Evolutionary conservation across 1,140 invertebrate species (phyloP).

Genomic region (Solenopsis fugax): DNA sequence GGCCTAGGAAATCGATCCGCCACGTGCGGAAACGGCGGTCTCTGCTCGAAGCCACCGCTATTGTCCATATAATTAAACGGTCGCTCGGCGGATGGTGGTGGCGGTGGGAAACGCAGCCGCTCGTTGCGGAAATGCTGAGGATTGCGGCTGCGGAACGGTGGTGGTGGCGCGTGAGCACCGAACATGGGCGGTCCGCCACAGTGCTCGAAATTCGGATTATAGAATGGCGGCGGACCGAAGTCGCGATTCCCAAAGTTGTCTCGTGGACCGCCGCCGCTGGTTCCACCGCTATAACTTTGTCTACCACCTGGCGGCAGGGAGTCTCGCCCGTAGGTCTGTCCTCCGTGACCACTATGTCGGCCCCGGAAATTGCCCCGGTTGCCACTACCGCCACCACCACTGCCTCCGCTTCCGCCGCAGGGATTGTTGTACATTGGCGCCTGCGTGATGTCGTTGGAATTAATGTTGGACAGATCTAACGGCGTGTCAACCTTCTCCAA

Average conservation of each 20-base stretch:
- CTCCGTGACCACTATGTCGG: conserved; percentile 79
- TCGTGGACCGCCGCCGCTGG: conserved; percentile 73
- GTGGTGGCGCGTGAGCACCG: conserved; percentile 80
- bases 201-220: conserved; percentile 80
- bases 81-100: conserved; percentile 69
- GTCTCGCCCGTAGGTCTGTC: conserved; percentile 78
- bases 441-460: conserved; percentile 84
- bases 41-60: conserved; percentile 59
- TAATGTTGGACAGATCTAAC: conserved; percentile 78
- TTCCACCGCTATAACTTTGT: conserved; percentile 76
- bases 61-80: conserved; percentile 65
- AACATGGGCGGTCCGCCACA: conserved; percentile 78
- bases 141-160: conserved; percentile 82
- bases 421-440: conserved; percentile 88
- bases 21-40: conserved; percentile 63
- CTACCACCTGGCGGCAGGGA: conserved; percentile 74
- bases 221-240: conserved; percentile 78
- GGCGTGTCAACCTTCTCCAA: conserved; percentile 72
- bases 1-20: conserved; percentile 67
- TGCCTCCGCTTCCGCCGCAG: conserved; percentile 80
- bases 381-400: conserved; percentile 80
- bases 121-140: conserved; percentile 82
- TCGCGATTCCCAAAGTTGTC: conserved; percentile 79
- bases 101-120: conserved; percentile 73
- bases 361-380: conserved; percentile 82